A percentile compares a stretch with the other conserved stretches of the same genome.
phyloP scores from a whole-genome alignment of 2,113 vertebrate genomes.

The Notarius lentiginosus region DNA sequence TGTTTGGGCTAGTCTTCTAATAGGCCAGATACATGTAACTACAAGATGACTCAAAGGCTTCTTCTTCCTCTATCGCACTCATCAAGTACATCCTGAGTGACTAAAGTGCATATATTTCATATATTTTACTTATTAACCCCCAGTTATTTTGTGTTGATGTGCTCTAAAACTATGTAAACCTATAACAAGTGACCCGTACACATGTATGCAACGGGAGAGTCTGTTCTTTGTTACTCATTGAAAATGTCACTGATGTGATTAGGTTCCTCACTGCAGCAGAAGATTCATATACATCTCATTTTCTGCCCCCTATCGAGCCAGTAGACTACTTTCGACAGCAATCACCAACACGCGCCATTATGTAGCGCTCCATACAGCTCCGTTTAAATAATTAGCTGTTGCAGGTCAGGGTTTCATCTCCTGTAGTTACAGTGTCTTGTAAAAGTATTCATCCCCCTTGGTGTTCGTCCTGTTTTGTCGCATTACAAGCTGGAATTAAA shows the following conservation, averaged over 20 bases:
- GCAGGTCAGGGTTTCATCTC: background rate
- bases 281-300: slow-evolving; percentile 8
- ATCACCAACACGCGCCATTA: background rate
- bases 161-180: background rate
- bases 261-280: slow-evolving; percentile 43
- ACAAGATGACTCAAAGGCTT: slow-evolving; percentile 15
- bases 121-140: background rate
- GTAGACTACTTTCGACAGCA: background rate
- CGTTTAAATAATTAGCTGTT: slow-evolving; percentile 4
- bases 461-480: too few relatives aligned
- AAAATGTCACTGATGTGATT: slow-evolving; percentile 41
- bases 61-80: background rate
- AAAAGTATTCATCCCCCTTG: too few relatives aligned
- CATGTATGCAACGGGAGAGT: background rate
- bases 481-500: too few relatives aligned
- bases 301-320: slow-evolving; percentile 1
- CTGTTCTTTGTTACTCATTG: slow-evolving; percentile 32
- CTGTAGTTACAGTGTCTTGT: background rate
- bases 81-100: background rate
- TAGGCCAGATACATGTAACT: background rate
- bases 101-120: background rate
- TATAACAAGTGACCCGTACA: background rate
- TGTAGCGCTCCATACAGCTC: background rate
- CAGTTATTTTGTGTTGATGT: background rate
- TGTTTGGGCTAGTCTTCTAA: background rate